Conservation (phyloP, 2,113 vertebrate species). For the Gnathonemus longibarbis region DNA sequence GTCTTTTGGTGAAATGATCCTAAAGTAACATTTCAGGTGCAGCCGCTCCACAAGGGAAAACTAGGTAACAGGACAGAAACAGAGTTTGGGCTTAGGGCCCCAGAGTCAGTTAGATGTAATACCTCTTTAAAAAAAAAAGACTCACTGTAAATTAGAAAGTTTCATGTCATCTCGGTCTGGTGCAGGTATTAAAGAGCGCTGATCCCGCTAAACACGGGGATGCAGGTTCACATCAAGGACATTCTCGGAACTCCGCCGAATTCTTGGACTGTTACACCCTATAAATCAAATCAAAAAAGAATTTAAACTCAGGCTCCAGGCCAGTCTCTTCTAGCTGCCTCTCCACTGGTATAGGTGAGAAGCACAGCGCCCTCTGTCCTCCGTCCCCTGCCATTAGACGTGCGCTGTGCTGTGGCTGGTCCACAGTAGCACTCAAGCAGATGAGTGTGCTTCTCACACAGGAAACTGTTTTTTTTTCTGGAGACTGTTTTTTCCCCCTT, state of each 20-base stretch:
- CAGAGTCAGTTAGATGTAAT: background rate
- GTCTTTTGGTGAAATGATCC: background rate
- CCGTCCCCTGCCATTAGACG: background rate
- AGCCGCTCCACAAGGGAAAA: constrained; percentile 2
- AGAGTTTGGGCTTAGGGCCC: background rate
- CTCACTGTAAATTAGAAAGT: background rate
- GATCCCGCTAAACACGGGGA: background rate
- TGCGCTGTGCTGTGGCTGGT: too few species aligned
- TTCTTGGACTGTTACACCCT: constrained; percentile 3
- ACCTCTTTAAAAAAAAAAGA: background rate
- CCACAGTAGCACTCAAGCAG: background rate
- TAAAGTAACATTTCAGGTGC: background rate
- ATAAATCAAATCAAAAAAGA: constrained; percentile 18
- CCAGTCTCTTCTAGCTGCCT: background rate
- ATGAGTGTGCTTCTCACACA: background rate
- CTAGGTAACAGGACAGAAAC: background rate
- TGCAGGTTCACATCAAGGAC: constrained; percentile 2
- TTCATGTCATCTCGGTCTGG: background rate
- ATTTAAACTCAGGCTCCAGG: background rate
- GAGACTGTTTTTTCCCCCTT: background rate
- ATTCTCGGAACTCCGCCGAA: background rate
- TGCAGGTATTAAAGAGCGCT: background rate
- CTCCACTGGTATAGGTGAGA: background rate
- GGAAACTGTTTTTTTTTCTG: background rate
- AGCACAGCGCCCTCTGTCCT: constrained; percentile 8